Conservation (phyloP, 2,113 vertebrate genomes). For the Oophaga pumilio region DNA sequence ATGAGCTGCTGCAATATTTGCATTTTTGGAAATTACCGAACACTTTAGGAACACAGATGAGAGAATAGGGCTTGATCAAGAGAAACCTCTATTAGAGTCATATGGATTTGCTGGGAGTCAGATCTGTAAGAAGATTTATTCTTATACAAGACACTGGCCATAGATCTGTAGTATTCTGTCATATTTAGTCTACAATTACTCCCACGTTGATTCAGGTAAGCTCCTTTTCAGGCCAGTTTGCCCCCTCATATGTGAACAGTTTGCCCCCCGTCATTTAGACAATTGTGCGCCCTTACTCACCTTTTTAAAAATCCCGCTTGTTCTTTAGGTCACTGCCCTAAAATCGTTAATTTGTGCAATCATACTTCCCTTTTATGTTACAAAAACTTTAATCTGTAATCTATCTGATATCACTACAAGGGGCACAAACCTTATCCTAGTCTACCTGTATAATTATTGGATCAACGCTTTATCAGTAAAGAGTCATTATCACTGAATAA, state of each 20-base stretch:
- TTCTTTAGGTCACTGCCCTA: not conserved
- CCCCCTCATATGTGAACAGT: not conserved
- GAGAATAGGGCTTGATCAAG: not conserved
- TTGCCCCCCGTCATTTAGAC: not conserved
- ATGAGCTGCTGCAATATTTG: not conserved
- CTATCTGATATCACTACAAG: not conserved
- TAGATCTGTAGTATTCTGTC: not conserved
- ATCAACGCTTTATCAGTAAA: not conserved
- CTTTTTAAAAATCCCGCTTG: constrained; percentile 18
- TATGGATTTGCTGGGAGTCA: not conserved
- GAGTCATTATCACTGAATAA: not conserved
- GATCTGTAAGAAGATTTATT: not conserved
- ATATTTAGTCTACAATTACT: not conserved
- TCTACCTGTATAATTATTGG: not conserved
- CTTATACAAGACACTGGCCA: not conserved
- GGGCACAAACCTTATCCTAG: not conserved
- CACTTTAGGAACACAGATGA: not conserved
- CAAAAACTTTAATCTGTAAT: not conserved
- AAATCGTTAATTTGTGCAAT: constrained; percentile 3
- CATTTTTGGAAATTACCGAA: constrained; percentile 7
- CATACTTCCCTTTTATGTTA: not conserved
- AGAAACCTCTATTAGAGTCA: not conserved
- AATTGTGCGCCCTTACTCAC: not conserved
- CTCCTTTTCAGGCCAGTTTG: not conserved
- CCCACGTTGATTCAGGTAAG: not conserved